phyloP scores from a whole-genome alignment of 2,888 invertebrate genomes.

The Eupithecia exiguata region DNA sequence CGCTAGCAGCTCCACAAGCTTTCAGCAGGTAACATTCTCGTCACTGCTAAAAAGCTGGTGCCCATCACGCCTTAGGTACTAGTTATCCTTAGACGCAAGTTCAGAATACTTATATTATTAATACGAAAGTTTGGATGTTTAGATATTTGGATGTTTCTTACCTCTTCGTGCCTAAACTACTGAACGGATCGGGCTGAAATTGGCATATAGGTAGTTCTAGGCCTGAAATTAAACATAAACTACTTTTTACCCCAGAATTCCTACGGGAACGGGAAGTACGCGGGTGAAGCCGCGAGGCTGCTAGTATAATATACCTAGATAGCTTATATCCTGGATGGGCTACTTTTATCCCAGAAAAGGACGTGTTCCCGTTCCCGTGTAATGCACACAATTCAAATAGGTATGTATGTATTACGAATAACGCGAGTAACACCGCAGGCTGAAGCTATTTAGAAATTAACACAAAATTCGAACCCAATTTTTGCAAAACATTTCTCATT shows the following conservation, averaged over 20 bases:
- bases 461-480: neutral
- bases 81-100: neutral
- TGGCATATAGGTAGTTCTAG: no score
- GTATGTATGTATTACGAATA: no score
- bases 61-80: neutral
- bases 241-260: no score
- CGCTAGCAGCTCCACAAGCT: neutral
- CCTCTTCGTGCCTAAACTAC: neutral
- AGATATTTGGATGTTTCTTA: neutral
- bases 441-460: neutral
- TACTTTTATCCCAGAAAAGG: neutral
- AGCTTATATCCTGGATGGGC: neutral
- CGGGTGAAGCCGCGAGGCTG: no score
- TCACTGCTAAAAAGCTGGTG: neutral
- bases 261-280: no score
- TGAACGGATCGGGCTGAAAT: no score
- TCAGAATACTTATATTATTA: neutral
- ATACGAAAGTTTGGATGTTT: neutral
- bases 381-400: no score
- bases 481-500: constrained; percentile 7
- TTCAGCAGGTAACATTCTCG: neutral
- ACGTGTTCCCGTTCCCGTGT: no score
- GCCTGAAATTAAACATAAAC: no score
- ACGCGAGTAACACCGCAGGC: neutral
- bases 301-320: no score